Conservation (phyloP, 2,797 vertebrate genomes). For the Gadopsis bispinosus region DNA sequence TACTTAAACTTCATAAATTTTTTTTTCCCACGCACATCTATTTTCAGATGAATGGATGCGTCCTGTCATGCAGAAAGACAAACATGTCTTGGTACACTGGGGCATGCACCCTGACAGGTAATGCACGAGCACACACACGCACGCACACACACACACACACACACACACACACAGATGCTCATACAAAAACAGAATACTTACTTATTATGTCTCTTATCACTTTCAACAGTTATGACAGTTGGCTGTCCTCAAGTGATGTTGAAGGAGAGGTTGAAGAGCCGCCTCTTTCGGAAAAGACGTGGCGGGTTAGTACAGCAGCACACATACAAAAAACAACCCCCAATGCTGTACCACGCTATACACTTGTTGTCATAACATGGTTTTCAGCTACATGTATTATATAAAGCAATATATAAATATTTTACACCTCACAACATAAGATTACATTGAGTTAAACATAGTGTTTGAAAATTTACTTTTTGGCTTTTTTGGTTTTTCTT, state of each 20-base stretch:
- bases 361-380: not conserved
- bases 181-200: not conserved
- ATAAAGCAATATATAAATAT: not conserved
- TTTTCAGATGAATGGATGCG: conserved; percentile 95
- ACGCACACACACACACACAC: conserved; percentile 10
- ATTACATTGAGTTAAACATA: not conserved
- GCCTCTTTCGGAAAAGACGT: conserved; percentile 89
- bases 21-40: not conserved
- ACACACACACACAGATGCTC: conserved; percentile 15
- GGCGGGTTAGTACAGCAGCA: conserved; percentile 86
- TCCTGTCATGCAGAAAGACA: conserved; percentile 92
- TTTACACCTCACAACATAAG: not conserved
- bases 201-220: not conserved
- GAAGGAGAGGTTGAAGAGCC: conserved; percentile 92
- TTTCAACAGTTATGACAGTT: conserved; percentile 91
- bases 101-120: conserved; percentile 97
- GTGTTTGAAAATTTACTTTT: not conserved
- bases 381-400: conserved; percentile 3
- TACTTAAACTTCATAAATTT: not conserved
- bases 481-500: not conserved
- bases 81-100: conserved; percentile 95
- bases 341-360: not conserved
- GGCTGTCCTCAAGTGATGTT: conserved; percentile 90
- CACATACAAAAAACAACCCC: not conserved
- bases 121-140: conserved; percentile 23